Evolutionary conservation across 1,140 invertebrate species (phyloP).

Genomic region (Dufourea novaeangliae): DNA sequence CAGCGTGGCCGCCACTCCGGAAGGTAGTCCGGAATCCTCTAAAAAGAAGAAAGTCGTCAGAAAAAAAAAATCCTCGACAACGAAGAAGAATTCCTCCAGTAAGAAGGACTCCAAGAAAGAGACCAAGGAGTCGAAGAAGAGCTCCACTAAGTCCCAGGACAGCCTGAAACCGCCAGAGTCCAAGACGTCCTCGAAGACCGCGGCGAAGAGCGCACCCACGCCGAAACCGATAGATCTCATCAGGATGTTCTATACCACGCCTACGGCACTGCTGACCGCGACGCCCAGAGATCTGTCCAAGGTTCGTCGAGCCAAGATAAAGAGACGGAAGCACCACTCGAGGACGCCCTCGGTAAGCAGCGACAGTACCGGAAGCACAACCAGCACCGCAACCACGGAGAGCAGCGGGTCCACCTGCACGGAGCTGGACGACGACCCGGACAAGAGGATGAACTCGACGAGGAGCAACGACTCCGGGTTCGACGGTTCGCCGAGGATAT

Average conservation of each 20-base stretch:
- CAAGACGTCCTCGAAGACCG: conserved; percentile 47
- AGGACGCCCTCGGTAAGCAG: conserved; percentile 75
- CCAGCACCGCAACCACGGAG: conserved; percentile 70
- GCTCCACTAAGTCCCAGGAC: conserved; percentile 25
- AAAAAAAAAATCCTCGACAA: conserved; percentile 68
- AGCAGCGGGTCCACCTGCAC: conserved; percentile 73
- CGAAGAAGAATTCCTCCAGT: conserved; percentile 51
- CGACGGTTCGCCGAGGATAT: conserved; percentile 80
- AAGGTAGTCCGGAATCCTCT: conserved; percentile 57
- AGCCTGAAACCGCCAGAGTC: conserved; percentile 45
- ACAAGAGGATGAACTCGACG: conserved; percentile 77
- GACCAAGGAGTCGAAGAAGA: conserved; percentile 57
- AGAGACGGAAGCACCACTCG: conserved; percentile 74
- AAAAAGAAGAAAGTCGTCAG: conserved; percentile 69
- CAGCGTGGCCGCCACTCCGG: conserved; percentile 40
- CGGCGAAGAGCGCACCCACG: conserved; percentile 59
- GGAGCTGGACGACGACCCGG: conserved; percentile 73
- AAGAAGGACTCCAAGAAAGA: conserved; percentile 60
- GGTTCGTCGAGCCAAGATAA: conserved; percentile 75
- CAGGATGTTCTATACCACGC: conserved; percentile 79
- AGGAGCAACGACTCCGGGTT: conserved; percentile 81
- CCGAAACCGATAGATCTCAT: conserved; percentile 75
- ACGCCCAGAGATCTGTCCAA: conserved; percentile 78
- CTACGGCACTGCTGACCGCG: conserved; percentile 75
- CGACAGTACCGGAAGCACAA: conserved; percentile 78